Conservation (phyloP, 1,140 invertebrate genomes). For the Chionoecetes opilio region DNA sequence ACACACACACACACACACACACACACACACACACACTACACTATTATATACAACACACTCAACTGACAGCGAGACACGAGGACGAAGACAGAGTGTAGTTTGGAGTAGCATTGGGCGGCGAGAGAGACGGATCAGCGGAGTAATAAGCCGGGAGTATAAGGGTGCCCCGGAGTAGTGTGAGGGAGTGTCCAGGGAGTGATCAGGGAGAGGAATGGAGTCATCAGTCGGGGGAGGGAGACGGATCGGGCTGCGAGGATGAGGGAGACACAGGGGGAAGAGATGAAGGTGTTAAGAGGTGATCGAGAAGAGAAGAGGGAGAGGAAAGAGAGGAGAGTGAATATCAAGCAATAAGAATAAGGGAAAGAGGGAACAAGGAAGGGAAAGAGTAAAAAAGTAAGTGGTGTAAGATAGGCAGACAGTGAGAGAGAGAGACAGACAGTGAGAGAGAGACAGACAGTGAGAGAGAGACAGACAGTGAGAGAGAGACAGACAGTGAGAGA, state of each 20-base stretch:
- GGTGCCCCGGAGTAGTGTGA: background rate
- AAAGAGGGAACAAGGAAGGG: too few species aligned
- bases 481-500: background rate
- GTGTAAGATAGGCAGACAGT: background rate
- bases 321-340: background rate
- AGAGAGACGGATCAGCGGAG: background rate
- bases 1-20: too few species aligned
- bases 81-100: background rate
- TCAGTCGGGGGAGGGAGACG: background rate
- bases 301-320: background rate
- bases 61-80: background rate
- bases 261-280: background rate
- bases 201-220: slow-evolving; percentile 14
- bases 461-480: background rate
- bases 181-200: background rate
- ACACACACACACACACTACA: too few species aligned
- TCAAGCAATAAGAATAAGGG: background rate
- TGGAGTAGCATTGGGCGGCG: background rate
- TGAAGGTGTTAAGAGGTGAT: background rate
- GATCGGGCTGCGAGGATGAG: background rate
- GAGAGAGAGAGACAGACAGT: slow-evolving; percentile 9
- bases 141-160: background rate
- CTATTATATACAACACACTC: background rate
- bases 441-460: background rate
- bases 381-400: background rate